Base-by-base conservation (phyloP, 2,113 vertebrate genomes). In the Heptranchias perlo region DNA sequence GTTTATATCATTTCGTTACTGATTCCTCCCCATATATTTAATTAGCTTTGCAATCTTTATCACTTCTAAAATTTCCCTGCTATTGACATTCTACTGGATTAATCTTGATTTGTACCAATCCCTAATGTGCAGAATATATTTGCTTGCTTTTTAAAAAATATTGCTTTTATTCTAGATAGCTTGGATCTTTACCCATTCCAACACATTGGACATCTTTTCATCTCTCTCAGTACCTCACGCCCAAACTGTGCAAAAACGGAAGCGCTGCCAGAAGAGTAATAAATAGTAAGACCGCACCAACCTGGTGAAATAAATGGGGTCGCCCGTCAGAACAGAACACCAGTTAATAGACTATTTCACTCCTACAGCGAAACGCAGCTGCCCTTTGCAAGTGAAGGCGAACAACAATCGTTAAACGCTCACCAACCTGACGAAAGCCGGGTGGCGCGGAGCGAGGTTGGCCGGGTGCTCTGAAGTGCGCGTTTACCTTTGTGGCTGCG, bases 201-300 rank as follows among this genome's bases (percentile, higher is more conserved):
- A 47, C 49, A 28, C 82, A 13, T n/a, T 28, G 25, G 4, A 14
- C n/a, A 82, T 82, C 39, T 14, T 1, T 82, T 0, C 39, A 82
- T 10, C 87, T 11, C 54, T 91, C 49, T 91, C 49, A 35, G 0
- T 31, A 35, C 31, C 31, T 92, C 49, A 31, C 47, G 49, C 86
- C 23, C 86, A 52, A 49, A 89, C 86, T 82, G 49, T 31, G 25
- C 25, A 52, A 23, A 87, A 49, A 87, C 47, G 23, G 7, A 52
- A 54, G 49, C 49, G 84, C 87, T 25, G 23, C 31, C 13, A n/a
- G 58, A 4, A 82, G 35, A 64, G n/a, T 61, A 61, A 92, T 92
- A 82, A 44, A 61, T 61, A 21, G 87, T 35, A n/a, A 92, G 87
- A 92, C 87, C 87, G 87, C 87, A 92, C 89, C 89, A 93, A 93